phyloP scores from a whole-genome alignment of 2,113 vertebrate species.

The Dissostichus mawsoni region DNA sequence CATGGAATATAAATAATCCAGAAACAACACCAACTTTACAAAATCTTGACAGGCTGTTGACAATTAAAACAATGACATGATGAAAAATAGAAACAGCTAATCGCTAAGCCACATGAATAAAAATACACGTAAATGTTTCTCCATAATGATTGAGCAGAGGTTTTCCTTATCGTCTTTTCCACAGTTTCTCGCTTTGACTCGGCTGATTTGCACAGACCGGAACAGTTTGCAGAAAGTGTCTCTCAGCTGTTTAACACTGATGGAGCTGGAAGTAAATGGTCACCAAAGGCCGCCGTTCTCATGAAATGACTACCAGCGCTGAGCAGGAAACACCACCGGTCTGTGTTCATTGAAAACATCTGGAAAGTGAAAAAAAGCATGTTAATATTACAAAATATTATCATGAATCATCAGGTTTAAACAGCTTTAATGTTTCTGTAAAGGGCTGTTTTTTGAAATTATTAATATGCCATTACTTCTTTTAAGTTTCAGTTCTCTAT shows the following conservation, averaged over 20 bases:
- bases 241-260: background rate
- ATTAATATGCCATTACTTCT: too few relatives aligned
- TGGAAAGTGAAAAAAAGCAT: constrained; percentile 5
- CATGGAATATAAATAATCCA: constrained; percentile 51
- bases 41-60: constrained; percentile 42
- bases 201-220: background rate
- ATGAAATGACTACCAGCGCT: background rate
- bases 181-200: background rate
- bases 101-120: constrained; percentile 34
- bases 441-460: too few relatives aligned
- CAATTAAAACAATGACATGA: constrained; percentile 35
- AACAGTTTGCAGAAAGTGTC: background rate
- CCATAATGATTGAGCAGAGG: background rate
- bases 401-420: background rate
- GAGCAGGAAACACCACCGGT: constrained; percentile 1
- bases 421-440: too few relatives aligned
- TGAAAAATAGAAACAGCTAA: constrained; percentile 43
- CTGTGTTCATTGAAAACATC: background rate
- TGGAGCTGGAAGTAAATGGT: background rate
- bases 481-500: too few relatives aligned
- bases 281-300: background rate
- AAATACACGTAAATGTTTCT: constrained; percentile 43
- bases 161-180: background rate
- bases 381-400: background rate
- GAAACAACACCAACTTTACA: constrained; percentile 49